Conservation (phyloP, 1,140 invertebrate genomes). For the Archivesica marissinica region DNA sequence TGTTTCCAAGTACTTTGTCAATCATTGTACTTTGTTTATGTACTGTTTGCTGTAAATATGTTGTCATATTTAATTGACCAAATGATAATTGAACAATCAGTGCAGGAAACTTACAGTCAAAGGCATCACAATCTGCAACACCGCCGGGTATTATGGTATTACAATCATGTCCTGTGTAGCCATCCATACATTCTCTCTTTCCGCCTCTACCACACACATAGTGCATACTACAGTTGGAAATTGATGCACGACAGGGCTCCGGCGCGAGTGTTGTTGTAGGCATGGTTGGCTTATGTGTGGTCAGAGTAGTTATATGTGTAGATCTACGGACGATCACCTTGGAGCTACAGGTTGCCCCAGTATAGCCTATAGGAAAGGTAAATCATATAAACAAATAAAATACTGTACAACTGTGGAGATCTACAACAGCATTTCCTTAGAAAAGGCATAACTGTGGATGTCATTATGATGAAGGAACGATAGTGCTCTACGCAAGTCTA, state of each 20-base stretch:
- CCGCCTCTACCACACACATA: background rate
- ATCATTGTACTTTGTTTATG: too few species aligned
- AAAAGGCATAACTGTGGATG: too few species aligned
- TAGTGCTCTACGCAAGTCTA: too few species aligned
- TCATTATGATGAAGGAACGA: background rate
- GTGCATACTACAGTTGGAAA: conserved; percentile 35
- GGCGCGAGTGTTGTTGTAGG: background rate
- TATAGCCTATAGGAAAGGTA: conserved; percentile 17
- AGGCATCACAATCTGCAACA: conserved; percentile 19
- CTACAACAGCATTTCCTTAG: background rate
- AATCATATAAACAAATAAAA: background rate
- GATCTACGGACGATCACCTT: conserved; percentile 1
- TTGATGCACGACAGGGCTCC: background rate
- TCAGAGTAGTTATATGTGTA: conserved; percentile 27
- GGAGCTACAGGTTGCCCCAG: background rate
- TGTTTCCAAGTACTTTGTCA: too few species aligned
- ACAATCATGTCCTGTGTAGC: conserved; percentile 34
- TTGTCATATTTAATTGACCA: too few species aligned
- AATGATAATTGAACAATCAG: too few species aligned
- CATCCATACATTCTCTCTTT: conserved; percentile 24
- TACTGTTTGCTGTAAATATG: too few species aligned
- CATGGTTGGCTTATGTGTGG: background rate
- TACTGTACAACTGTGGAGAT: background rate
- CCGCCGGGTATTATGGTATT: conserved; percentile 18
- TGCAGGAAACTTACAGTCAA: conserved; percentile 51